These are phyloP conservation scores for Corydoras sp. DNA, from an alignment of 2,113 vertebrate species.

Conservation along the genomic window DNA sequence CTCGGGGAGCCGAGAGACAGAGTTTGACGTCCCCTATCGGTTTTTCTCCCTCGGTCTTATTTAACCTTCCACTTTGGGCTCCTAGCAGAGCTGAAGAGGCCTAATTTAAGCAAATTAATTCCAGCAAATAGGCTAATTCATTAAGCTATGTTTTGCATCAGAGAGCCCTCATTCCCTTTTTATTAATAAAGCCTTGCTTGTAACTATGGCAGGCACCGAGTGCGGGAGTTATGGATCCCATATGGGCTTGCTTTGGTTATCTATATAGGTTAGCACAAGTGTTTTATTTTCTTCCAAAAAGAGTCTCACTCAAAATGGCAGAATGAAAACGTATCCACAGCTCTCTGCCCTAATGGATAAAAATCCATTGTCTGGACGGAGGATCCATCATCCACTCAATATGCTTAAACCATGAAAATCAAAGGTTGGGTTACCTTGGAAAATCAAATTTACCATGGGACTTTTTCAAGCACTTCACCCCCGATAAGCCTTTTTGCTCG, in stretches of 20 bases:
- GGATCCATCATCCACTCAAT: constrained; percentile 37
- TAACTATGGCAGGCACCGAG: background rate
- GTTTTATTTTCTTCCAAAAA: constrained; percentile 1
- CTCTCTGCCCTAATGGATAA: constrained; percentile 24
- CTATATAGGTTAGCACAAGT: constrained; percentile 18
- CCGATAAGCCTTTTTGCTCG: constrained; percentile 12
- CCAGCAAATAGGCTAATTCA: constrained; percentile 37
- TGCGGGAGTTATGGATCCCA: constrained; percentile 3
- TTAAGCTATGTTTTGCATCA: constrained; percentile 38
- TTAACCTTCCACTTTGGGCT: constrained; percentile 34
- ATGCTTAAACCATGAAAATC: constrained; percentile 36
- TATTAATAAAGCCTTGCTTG: too few species aligned
- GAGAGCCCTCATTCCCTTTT: constrained; percentile 16
- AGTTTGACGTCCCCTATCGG: too few species aligned
- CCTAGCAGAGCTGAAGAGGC: constrained; percentile 17
- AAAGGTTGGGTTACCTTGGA: constrained; percentile 37
- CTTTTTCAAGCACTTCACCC: background rate
- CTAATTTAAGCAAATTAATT: constrained; percentile 38
- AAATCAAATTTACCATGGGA: constrained; percentile 31
- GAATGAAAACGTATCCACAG: constrained; percentile 30
- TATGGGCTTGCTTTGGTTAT: constrained; percentile 7
- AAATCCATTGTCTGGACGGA: constrained; percentile 31
- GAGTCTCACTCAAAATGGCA: constrained; percentile 11
- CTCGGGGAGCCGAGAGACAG: too few species aligned
- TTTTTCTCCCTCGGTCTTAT: constrained; percentile 3